These are phyloP conservation scores for Agelastica alni DNA, from an alignment of 2,888 invertebrate genomes.

Conservation along the genomic window DNA sequence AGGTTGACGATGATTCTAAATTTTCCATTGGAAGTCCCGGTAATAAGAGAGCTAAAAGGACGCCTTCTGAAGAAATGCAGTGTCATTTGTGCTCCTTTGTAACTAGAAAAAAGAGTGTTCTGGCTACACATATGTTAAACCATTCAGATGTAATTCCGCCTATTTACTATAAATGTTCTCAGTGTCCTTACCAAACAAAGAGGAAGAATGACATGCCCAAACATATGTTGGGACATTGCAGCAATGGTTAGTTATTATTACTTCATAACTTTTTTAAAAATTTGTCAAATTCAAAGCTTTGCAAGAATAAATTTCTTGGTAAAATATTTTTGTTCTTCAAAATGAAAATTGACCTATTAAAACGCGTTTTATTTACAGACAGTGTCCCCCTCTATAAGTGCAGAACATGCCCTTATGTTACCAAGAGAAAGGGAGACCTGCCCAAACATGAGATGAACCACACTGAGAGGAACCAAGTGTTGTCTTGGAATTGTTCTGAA, in stretches of 20 bases:
- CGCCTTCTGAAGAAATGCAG: slow-evolving; percentile 10
- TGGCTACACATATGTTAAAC: slow-evolving; percentile 19
- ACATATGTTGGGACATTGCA: slow-evolving; percentile 40
- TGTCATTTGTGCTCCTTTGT: slow-evolving; percentile 9
- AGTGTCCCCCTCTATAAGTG: slow-evolving; percentile 33
- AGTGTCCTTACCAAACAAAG: slow-evolving; percentile 41
- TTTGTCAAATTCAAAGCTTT: neutral
- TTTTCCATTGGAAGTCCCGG: too few species aligned
- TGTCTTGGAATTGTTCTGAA: slow-evolving; percentile 29
- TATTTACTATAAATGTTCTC: slow-evolving; percentile 35
- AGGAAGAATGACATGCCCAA: slow-evolving; percentile 42
- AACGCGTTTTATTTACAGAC: slow-evolving; percentile 29
- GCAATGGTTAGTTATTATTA: slow-evolving; percentile 25
- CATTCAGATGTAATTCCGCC: slow-evolving; percentile 20
- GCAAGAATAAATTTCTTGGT: neutral
- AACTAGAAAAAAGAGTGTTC: slow-evolving; percentile 17
- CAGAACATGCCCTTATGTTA: slow-evolving; percentile 36
- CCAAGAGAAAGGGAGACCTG: slow-evolving; percentile 38
- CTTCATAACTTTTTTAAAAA: neutral
- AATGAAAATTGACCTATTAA: slow-evolving; percentile 39
- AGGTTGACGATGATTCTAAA: too few species aligned
- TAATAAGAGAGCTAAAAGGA: slow-evolving; percentile 11
- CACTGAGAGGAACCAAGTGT: slow-evolving; percentile 19
- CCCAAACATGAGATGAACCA: slow-evolving; percentile 35
- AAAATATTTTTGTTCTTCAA: neutral